These are phyloP conservation scores for Drosophila repleta DNA, from an alignment of 1,140 invertebrate genomes.

Conservation along the genomic window DNA sequence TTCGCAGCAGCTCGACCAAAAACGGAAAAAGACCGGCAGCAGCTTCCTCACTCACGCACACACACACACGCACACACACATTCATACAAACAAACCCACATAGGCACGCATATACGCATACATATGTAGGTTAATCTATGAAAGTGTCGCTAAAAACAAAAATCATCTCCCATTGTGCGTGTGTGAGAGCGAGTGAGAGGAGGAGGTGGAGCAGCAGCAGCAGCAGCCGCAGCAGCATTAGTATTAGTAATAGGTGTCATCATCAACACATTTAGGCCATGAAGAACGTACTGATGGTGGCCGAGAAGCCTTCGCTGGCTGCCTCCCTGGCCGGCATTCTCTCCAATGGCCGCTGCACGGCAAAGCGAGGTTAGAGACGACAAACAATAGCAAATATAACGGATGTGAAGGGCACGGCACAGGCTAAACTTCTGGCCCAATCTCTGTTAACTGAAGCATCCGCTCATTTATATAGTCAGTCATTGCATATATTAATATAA, in stretches of 20 bases:
- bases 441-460: too few species aligned
- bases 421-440: too few species aligned
- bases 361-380: constrained; percentile 91
- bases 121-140: constrained; percentile 23
- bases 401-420: background rate
- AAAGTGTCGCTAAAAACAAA: constrained; percentile 20
- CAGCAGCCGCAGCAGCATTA: too few species aligned
- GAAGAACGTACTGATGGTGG: constrained; percentile 98
- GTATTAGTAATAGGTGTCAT: constrained; percentile 26
- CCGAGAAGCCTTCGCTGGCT: constrained; percentile 99
- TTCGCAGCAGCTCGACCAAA: background rate
- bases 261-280: constrained; percentile 84
- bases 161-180: constrained; percentile 31
- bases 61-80: too few species aligned
- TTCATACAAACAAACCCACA: background rate
- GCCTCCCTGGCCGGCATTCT: constrained; percentile 97
- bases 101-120: constrained; percentile 9
- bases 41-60: constrained; percentile 35
- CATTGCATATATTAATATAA: background rate
- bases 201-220: constrained; percentile 1
- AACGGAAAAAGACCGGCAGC: constrained; percentile 37
- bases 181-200: constrained; percentile 8
- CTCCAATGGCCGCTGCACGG: constrained; percentile 92
- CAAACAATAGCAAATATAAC: background rate
- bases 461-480: background rate